Evolutionary conservation across 2,113 vertebrate species (phyloP).

Genomic region (Martes martes): DNA sequence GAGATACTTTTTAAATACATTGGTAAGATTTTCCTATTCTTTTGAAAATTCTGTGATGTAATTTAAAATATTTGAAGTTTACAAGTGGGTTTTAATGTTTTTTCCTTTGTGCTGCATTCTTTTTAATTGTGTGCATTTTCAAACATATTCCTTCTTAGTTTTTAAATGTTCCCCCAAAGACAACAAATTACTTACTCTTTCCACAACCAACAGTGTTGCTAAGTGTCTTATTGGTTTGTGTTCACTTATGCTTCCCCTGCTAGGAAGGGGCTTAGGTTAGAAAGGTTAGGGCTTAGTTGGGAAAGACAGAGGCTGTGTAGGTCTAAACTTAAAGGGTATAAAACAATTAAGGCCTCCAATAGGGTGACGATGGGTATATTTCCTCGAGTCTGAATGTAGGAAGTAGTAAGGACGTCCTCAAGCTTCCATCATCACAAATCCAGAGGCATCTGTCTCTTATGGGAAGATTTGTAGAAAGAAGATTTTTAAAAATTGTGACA

Average conservation of each 20-base stretch:
- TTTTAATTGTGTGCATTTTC: slow-evolving; percentile 30
- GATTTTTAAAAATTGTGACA: not conserved
- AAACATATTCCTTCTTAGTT: not conserved
- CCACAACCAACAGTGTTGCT: not conserved
- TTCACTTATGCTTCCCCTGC: not conserved
- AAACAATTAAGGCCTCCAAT: not conserved
- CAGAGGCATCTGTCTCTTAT: not conserved
- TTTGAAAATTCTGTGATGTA: slow-evolving; percentile 24
- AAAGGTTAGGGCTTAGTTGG: not conserved
- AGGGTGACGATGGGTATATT: not conserved
- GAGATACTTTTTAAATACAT: not conserved
- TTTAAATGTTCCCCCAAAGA: not conserved
- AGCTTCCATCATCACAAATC: not conserved
- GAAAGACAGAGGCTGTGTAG: not conserved
- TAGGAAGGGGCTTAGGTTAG: not conserved
- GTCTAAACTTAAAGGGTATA: not conserved
- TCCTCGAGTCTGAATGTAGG: not conserved
- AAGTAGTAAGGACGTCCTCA: not conserved
- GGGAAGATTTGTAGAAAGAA: not conserved
- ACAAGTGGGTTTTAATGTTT: slow-evolving; percentile 24
- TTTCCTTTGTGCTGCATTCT: not conserved
- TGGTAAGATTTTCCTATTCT: not conserved
- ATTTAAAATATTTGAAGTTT: slow-evolving; percentile 5
- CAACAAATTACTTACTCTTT: not conserved
- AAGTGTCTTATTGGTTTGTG: not conserved